Conservation (phyloP, 35 echinoderm and acorn worm species). For the Nesometra sesokonis region DNA sequence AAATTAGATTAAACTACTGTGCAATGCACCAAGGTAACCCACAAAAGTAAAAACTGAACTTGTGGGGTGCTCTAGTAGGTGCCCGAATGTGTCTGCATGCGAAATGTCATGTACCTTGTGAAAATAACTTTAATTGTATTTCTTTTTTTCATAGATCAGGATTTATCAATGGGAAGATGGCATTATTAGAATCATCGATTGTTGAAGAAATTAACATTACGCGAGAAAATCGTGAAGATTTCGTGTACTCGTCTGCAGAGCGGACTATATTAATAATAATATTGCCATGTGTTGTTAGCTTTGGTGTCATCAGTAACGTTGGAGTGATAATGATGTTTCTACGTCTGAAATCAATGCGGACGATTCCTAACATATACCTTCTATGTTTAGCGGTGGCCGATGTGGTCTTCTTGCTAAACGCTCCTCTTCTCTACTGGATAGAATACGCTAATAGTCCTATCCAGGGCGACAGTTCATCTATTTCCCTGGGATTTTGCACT, state of each 20-base stretch:
- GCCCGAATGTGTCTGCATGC: no score
- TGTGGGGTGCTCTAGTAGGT: no score
- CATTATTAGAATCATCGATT: background rate
- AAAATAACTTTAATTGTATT: no score
- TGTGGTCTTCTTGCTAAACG: background rate
- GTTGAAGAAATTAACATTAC: background rate
- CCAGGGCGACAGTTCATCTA: background rate
- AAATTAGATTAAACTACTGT: no score
- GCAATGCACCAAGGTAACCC: no score
- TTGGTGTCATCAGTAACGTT: background rate
- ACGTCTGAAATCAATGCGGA: background rate
- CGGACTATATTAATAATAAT: background rate
- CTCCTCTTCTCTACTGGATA: background rate
- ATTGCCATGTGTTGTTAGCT: background rate
- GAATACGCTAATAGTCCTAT: background rate
- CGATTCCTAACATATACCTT: background rate
- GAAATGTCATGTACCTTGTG: no score
- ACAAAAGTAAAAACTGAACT: no score
- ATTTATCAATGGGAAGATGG: no score
- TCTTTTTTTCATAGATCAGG: no score
- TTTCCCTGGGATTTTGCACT: background rate
- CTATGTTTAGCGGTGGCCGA: background rate
- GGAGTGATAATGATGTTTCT: background rate
- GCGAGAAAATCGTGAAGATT: background rate
- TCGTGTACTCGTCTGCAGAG: background rate